Percentiles rank a stretch among this genome's conserved stretches.
Evolutionary conservation across 2,888 invertebrate genomes (phyloP).

Genomic region (Sericinus montela): DNA sequence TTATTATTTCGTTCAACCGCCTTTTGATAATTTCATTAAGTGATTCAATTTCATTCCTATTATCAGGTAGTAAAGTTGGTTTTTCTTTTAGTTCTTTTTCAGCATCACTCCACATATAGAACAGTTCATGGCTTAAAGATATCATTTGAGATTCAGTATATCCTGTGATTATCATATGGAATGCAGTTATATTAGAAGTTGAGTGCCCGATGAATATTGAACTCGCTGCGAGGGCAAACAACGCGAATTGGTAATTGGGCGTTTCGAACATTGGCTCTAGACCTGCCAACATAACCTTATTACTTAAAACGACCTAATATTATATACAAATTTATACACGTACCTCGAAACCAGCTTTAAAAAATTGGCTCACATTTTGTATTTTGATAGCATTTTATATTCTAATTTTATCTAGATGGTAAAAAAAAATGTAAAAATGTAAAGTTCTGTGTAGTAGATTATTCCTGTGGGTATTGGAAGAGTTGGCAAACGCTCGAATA

Average conservation of each 20-base stretch:
- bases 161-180: constrained; percentile 38
- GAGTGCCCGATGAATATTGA: constrained; percentile 33
- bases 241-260: constrained; percentile 45
- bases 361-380: too few species aligned
- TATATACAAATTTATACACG: too few species aligned
- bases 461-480: too few species aligned
- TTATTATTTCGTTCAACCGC: constrained; percentile 31
- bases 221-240: constrained; percentile 22
- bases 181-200: constrained; percentile 34
- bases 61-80: not conserved
- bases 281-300: constrained; percentile 27
- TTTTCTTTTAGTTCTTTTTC: not conserved
- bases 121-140: constrained; percentile 39
- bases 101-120: constrained; percentile 37
- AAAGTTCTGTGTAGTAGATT: too few species aligned
- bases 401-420: too few species aligned
- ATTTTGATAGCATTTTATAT: too few species aligned
- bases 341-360: too few species aligned
- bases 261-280: constrained; percentile 43
- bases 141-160: constrained; percentile 46
- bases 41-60: constrained; percentile 5
- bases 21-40: constrained; percentile 32
- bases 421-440: too few species aligned
- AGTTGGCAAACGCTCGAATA: too few species aligned
- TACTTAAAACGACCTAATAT: too few species aligned